Evolutionary conservation across 53 echinoderm and acorn worm genomes (phyloP), one percentile per base, ranked within the genome.

Genomic region (Henricia sp.): DNA sequence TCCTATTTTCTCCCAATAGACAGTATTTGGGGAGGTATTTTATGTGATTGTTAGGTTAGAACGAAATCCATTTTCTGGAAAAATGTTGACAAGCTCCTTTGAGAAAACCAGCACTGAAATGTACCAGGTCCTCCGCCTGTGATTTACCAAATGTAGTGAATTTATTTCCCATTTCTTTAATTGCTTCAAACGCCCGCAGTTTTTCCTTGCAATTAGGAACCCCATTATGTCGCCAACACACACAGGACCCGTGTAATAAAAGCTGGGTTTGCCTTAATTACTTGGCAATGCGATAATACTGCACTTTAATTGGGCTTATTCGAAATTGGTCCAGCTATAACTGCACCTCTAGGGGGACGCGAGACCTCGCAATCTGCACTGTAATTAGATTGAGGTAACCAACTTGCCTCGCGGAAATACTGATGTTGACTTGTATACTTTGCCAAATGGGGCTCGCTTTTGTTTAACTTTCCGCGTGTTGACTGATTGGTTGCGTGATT

Each of bases 241-340:
- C 62, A 24, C 34, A 63, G 62, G 80, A 64, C 33, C 33, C 35
- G 80, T 63, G 62, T 29, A 80, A 62, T 80, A 63, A 80, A 62
- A 43, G 62, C 63, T 57, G 48, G 46, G 64, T 76, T 76, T 76
- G 59, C 57, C 41, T 76, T 76, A 76, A 58, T 76, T 58, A 76
- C 59, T 76, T 57, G 58, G 59, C 38, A 59, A 76, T 58, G 44
- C 76, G 76, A 76, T 76, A 76, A 58, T 57, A 59, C 76, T 59
- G 57, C 76, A 58, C 76, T 76, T 56, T 76, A 76, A 76, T 76
- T 76, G 76, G 76, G 76, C 76, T 59, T 58, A 76, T 76, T 76
- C 76, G 27, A 58, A 58, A 76, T 76, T 76, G 76, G 57, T 57
- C 57, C 57, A 76, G 57, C 57, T 30, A 57, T 37, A 39, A 59